Evolutionary conservation across 1,140 invertebrate species (phyloP), one percentile per base, ranked within the genome.

Genomic region (Euura lappo): DNA sequence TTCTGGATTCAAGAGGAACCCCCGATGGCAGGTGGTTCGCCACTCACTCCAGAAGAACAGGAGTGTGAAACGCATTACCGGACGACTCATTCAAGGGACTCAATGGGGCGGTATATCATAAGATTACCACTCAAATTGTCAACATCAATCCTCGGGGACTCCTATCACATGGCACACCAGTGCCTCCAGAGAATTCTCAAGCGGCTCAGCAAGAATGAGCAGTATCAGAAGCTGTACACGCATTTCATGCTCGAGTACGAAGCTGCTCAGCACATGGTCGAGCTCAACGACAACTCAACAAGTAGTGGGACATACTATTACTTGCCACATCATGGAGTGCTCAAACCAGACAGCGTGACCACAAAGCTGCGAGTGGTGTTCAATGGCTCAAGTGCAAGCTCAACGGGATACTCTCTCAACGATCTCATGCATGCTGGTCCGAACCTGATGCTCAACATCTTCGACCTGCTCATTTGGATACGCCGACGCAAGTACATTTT

Each of bases 321-420:
- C 66, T 67, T 78, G 45, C 79, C 81, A 10, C 81, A 83, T 74
- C 80, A 83, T 51, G 68, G 64, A 7, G 75, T 83, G 3, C 43
- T 76, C 2, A 75, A 76, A 51, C 71, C 72, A 2, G 64, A 68
- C 11, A 77, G 73, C 51, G 67, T 72, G 11, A 78, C 76, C 6
- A 78, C 77, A 10, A 79, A 77, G 67, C 51, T 87, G 0, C 72
- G 85, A 4, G 74, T 80, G 2, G 85, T 85, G 71, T 68, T 46
- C n/a, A 28, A 51, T 11, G 47, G 47, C 47, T 51, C 47, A 6
- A 51, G 47, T 11, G 6, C 47, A 1, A 51, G 47, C 47, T 51
- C 47, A 7, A 51, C 47, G 1, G 47, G 47, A 11, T 51, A 11
- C 11, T 51, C 47, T 11, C 47, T 51, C 6, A 51, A 51, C 11